Conservation (phyloP, 2,797 vertebrate species). For the Diplodus puntazzo region DNA sequence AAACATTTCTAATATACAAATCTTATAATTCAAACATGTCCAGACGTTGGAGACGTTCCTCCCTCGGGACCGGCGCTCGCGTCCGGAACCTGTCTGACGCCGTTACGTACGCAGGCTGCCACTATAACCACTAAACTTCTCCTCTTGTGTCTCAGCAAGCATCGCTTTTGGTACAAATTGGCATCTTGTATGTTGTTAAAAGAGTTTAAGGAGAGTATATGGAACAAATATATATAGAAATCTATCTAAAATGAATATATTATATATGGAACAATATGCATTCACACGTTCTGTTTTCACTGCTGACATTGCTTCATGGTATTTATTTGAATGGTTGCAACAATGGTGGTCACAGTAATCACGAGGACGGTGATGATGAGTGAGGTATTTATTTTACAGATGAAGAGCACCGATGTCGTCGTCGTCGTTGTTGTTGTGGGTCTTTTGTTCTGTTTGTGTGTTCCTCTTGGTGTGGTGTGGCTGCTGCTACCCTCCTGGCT, state of each 20-base stretch:
- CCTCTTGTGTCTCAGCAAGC: conserved; percentile 77
- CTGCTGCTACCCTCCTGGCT: conserved; percentile 79
- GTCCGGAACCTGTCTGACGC: conserved; percentile 63
- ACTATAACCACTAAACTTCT: conserved; percentile 74
- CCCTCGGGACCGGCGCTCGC: conserved; percentile 25
- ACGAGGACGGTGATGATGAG: conserved; percentile 40
- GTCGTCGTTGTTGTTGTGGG: conserved; percentile 64
- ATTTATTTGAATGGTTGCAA: conserved; percentile 85
- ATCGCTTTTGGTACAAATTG: conserved; percentile 85
- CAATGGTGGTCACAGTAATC: conserved; percentile 50
- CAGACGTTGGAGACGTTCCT: conserved; percentile 11
- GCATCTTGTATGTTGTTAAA: conserved; percentile 85
- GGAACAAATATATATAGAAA: conserved; percentile 81
- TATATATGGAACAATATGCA: conserved; percentile 75
- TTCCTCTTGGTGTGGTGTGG: conserved; percentile 78
- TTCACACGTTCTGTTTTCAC: conserved; percentile 70
- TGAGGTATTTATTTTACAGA: conserved; percentile 82
- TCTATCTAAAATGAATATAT: conserved; percentile 80
- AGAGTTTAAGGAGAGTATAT: conserved; percentile 85
- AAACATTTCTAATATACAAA: not conserved
- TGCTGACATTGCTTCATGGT: conserved; percentile 75
- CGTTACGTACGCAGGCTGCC: conserved; percentile 68
- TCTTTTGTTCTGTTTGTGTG: conserved; percentile 70
- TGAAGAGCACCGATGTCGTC: conserved; percentile 68
- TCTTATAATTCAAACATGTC: not conserved